Conservation (phyloP, 2,888 invertebrate genomes). For the Cryptophagus acutangulus region DNA sequence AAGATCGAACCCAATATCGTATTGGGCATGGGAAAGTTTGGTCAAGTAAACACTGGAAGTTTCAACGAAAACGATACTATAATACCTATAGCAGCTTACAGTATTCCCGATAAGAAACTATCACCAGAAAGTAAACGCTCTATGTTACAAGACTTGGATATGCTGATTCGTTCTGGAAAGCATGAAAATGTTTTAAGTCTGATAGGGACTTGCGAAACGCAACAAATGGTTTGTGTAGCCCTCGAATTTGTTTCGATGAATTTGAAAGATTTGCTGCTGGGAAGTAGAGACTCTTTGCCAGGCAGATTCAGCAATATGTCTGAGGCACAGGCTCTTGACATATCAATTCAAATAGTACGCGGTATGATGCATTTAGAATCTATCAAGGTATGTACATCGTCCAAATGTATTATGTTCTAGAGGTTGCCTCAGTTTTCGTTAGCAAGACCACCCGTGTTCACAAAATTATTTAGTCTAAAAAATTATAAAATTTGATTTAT, state of each 20-base stretch:
- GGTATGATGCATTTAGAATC: slow-evolving; percentile 68
- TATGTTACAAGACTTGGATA: slow-evolving; percentile 66
- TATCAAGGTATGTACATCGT: slow-evolving; percentile 53
- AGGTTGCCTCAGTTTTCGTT: no score
- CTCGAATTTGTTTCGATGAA: slow-evolving; percentile 64
- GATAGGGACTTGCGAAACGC: slow-evolving; percentile 74
- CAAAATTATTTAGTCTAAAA: no score
- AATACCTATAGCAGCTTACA: slow-evolving; percentile 60
- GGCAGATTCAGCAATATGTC: slow-evolving; percentile 52
- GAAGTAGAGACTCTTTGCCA: slow-evolving; percentile 55
- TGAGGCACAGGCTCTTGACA: slow-evolving; percentile 60
- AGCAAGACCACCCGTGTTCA: no score
- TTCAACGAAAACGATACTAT: slow-evolving; percentile 57
- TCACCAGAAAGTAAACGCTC: slow-evolving; percentile 37
- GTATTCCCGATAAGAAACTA: slow-evolving; percentile 55
- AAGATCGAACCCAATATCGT: slow-evolving; percentile 64
- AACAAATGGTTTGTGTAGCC: slow-evolving; percentile 68
- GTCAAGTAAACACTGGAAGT: slow-evolving; percentile 68
- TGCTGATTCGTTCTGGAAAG: slow-evolving; percentile 63
- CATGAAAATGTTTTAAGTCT: slow-evolving; percentile 69
- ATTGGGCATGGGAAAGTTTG: slow-evolving; percentile 71
- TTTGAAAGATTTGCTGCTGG: slow-evolving; percentile 65
- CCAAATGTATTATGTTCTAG: no score
- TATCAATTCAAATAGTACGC: slow-evolving; percentile 62
- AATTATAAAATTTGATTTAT: no score